Evolutionary conservation across 2,113 vertebrate species (phyloP), one percentile per base, ranked within the genome.

Genomic region (Sturnira hondurensis): DNA sequence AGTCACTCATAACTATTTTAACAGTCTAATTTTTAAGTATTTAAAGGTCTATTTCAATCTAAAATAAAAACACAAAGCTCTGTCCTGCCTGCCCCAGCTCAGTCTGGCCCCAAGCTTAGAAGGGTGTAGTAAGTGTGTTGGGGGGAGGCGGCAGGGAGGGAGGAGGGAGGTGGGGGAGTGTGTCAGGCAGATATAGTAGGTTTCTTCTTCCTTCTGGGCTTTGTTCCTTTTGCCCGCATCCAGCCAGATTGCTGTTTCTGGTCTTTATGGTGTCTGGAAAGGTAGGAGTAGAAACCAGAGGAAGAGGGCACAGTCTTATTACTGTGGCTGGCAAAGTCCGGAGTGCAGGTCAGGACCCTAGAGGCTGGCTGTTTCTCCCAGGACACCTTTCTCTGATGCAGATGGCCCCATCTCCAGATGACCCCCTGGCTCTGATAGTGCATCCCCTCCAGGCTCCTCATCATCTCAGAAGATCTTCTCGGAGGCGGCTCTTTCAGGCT

Each of bases 401-500:
- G 31, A 7, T 2, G 20, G 19, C 22, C 38, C 7, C 1, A 9
- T 16, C 36, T 8, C 22, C 31, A 36, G 2, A 7, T 3, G n/a
- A 52, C n/a, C 20, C 28, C 36, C 50, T 1, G 0, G 24, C 50
- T 70, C 58, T 52, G 11, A 67, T 0, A 36, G 26, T 4, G 11
- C 1, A 1, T 1, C 22, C 22, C 19, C 70, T 24, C n/a, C 38
- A 38, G 12, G 28, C 28, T 17, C 70, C 28, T 14, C 11, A 26
- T 24, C 76, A 15, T 31, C 71, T 68, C 61, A 11, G 36, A 3
- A 45, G 7, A 17, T 33, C 36, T 63, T 54, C 5, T 12, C 24
- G 1, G 0, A 7, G 58, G 12, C 4, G 4, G 2, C 22, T 28
- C n/a, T n/a, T 20, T 16, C 14, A 4, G 74, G n/a, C 31, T 38